These are phyloP conservation scores for Phoebastria nigripes DNA, from an alignment of 2,797 vertebrate genomes.

Conservation along the genomic window DNA sequence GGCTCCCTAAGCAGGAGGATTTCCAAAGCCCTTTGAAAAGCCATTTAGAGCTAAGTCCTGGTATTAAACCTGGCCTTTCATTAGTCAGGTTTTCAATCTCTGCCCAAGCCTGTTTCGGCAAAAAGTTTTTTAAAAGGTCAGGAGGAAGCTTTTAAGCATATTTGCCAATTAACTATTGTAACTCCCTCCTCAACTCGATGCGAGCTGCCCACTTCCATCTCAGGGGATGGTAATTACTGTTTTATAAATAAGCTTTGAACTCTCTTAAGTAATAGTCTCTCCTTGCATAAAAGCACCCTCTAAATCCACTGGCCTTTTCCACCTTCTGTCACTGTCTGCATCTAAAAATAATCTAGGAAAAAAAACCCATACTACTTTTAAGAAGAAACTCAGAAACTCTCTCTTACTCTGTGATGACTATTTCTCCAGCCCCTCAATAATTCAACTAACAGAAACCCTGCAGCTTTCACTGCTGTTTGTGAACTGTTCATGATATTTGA, in stretches of 20 bases:
- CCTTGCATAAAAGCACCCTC: conserved; percentile 8
- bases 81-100: conserved; percentile 35
- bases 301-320: conserved; percentile 19
- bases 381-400: neutral
- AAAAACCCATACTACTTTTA: neutral
- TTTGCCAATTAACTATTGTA: conserved; percentile 28
- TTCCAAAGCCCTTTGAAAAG: conserved; percentile 65
- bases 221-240: conserved; percentile 38
- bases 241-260: conserved; percentile 59
- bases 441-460: neutral
- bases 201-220: neutral
- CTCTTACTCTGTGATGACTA: neutral
- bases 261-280: conserved; percentile 24
- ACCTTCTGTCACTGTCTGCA: neutral
- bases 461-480: neutral
- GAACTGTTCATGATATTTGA: neutral
- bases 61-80: conserved; percentile 59
- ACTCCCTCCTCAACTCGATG: neutral
- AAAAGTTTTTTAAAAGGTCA: conserved; percentile 43
- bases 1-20: conserved; percentile 20
- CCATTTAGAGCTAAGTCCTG: conserved; percentile 63
- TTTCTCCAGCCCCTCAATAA: neutral
- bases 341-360: neutral
- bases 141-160: conserved; percentile 43
- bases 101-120: neutral